Evolutionary conservation across 2,888 invertebrate species (phyloP).

Genomic region (Xanthostigma xanthostigma): DNA sequence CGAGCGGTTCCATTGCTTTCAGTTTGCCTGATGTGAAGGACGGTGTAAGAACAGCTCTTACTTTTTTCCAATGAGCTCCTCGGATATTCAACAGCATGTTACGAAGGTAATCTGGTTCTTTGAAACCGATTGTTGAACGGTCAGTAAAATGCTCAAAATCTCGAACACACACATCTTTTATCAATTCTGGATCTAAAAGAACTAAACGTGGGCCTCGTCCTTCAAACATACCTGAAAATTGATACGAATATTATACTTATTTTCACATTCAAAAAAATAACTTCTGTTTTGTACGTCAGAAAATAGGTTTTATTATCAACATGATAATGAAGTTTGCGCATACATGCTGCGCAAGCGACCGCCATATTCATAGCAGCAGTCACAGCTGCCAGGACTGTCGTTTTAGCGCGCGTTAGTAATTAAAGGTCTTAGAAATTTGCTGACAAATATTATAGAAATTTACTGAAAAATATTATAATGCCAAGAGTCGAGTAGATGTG

Average conservation of each 20-base stretch:
- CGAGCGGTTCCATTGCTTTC: slow-evolving; percentile 25
- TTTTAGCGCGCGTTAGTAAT: too few species aligned
- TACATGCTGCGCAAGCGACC: too few species aligned
- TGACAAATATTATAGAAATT: too few species aligned
- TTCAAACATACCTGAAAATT: slow-evolving; percentile 1
- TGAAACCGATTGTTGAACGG: slow-evolving; percentile 20
- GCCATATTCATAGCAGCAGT: too few species aligned
- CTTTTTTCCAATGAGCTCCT: slow-evolving; percentile 26
- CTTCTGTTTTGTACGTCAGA: too few species aligned
- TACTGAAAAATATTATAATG: too few species aligned
- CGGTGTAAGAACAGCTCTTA: slow-evolving; percentile 26
- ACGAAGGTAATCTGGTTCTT: slow-evolving; percentile 20
- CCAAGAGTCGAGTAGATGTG: slow-evolving; percentile 17
- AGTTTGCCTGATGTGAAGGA: slow-evolving; percentile 31
- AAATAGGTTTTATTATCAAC: too few species aligned
- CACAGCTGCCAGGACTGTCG: too few species aligned
- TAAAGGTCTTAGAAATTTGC: too few species aligned
- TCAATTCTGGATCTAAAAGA: slow-evolving; percentile 20
- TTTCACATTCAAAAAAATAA: too few species aligned
- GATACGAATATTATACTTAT: too few species aligned
- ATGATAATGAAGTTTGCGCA: too few species aligned
- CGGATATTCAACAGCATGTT: slow-evolving; percentile 19
- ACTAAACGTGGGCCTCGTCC: slow-evolving; percentile 14
- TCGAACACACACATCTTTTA: slow-evolving; percentile 22
- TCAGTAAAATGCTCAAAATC: slow-evolving; percentile 24